These are phyloP conservation scores for Sus scrofa DNA, from an alignment of 2,113 vertebrate species.

Conservation along the genomic window DNA sequence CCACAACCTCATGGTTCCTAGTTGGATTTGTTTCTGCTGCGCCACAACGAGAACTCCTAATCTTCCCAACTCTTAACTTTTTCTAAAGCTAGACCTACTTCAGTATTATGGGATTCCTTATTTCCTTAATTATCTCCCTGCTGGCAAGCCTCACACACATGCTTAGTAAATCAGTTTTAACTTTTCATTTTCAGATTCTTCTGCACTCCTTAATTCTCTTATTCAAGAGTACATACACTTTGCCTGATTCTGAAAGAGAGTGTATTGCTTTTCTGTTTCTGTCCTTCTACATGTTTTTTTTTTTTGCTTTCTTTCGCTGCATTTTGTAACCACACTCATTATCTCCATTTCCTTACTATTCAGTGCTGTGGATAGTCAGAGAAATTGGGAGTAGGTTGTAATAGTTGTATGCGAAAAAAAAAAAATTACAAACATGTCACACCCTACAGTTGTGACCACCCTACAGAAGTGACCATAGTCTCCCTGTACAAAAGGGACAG, in stretches of 20 bases:
- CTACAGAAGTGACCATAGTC: not conserved
- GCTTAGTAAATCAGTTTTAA: not conserved
- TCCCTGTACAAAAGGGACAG: not conserved
- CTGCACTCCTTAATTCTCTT: not conserved
- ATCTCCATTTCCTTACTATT: not conserved
- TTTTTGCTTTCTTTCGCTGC: not conserved
- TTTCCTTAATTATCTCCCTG: not conserved
- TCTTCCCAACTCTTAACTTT: no score
- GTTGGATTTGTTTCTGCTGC: no score
- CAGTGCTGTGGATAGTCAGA: not conserved
- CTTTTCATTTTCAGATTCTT: conserved; percentile 5
- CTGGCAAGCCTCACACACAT: not conserved
- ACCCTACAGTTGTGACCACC: not conserved
- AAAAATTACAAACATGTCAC: not conserved
- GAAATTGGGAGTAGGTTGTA: not conserved
- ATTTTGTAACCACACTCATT: not conserved
- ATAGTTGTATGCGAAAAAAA: not conserved
- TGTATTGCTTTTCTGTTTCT: not conserved
- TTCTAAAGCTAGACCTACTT: not conserved
- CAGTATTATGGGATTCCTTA: not conserved
- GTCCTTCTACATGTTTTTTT: not conserved
- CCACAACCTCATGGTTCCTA: no score
- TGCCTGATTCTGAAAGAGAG: conserved; percentile 8
- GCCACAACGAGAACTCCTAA: no score
- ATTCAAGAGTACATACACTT: not conserved